A percentile compares a stretch with the other conserved stretches of the same genome.
These are phyloP conservation scores for Argynnis bischoffii DNA, from an alignment of 2,888 invertebrate genomes.

Conservation along the genomic window DNA sequence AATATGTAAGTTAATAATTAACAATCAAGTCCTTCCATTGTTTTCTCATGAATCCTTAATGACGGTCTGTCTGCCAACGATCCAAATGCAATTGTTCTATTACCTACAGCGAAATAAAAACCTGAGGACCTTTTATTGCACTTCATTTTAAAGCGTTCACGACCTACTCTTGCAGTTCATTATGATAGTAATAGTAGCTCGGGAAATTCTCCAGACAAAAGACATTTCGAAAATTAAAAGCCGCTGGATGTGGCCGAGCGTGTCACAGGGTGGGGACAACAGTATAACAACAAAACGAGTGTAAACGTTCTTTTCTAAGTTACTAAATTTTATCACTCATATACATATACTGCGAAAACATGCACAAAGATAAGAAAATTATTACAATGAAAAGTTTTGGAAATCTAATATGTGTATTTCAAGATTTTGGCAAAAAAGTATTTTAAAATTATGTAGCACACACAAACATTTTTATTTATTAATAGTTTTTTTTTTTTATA, in stretches of 20 bases:
- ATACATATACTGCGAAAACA: too few species aligned
- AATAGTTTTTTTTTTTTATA: too few species aligned
- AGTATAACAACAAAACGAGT: conserved; percentile 7
- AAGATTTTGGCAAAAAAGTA: too few species aligned
- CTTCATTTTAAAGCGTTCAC: conserved; percentile 56
- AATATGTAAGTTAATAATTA: conserved; percentile 31
- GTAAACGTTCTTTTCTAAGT: not conserved
- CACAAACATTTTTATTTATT: too few species aligned
- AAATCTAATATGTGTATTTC: too few species aligned
- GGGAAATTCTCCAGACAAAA: conserved; percentile 51
- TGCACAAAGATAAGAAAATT: too few species aligned
- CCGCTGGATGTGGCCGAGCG: conserved; percentile 29
- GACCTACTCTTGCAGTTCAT: conserved; percentile 56
- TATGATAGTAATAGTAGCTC: conserved; percentile 56
- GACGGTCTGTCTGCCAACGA: conserved; percentile 39
- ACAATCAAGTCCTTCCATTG: conserved; percentile 35
- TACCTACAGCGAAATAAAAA: conserved; percentile 47
- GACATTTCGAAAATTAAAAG: conserved; percentile 58
- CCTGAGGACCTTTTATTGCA: conserved; percentile 48
- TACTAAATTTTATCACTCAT: not conserved
- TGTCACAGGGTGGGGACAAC: conserved; percentile 28
- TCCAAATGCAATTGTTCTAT: conserved; percentile 50
- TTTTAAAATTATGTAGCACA: too few species aligned
- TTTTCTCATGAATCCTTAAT: conserved; percentile 41
- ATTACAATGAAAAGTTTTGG: too few species aligned